phyloP scores from a whole-genome alignment of 2,113 vertebrate species.

The Panthera tigris region DNA sequence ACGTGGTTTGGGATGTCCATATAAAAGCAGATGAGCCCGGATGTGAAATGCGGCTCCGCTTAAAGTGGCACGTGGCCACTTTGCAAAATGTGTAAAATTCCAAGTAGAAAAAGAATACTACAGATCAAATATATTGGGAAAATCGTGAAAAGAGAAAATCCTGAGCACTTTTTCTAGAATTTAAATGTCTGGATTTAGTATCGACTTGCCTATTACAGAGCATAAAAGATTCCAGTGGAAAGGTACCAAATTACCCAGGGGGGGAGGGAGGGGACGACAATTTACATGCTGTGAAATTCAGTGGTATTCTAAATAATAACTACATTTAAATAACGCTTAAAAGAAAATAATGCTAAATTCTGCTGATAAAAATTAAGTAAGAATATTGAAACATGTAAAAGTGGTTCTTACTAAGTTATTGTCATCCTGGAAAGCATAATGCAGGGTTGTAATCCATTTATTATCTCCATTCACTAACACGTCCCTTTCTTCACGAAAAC shows the following conservation, averaged over 20 bases:
- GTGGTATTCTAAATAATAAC: constrained; percentile 14
- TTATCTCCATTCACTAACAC: constrained; percentile 97
- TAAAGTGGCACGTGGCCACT: background rate
- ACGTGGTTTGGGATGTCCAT: background rate
- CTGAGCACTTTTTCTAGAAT: background rate
- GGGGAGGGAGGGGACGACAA: background rate
- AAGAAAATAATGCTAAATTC: background rate
- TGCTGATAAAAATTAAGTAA: background rate
- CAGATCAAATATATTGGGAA: background rate
- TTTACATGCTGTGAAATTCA: background rate
- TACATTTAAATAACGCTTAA: background rate
- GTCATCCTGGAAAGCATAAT: constrained; percentile 99
- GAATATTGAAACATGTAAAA: background rate
- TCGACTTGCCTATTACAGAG: background rate
- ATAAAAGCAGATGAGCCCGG: background rate
- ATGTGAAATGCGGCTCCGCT: background rate
- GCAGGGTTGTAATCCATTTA: constrained; percentile 98
- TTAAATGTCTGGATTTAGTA: background rate
- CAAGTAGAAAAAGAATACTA: background rate
- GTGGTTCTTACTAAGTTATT: constrained; percentile 93
- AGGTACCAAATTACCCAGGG: background rate
- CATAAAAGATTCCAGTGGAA: background rate
- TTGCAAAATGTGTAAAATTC: constrained; percentile 1
- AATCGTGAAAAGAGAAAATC: constrained; percentile 14
- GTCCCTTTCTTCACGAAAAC: constrained; percentile 98